Percentiles rank a stretch among this genome's conserved stretches.
These are phyloP conservation scores for Synaphobranchus kaupii DNA, from an alignment of 2,797 vertebrate species.

Conservation along the genomic window DNA sequence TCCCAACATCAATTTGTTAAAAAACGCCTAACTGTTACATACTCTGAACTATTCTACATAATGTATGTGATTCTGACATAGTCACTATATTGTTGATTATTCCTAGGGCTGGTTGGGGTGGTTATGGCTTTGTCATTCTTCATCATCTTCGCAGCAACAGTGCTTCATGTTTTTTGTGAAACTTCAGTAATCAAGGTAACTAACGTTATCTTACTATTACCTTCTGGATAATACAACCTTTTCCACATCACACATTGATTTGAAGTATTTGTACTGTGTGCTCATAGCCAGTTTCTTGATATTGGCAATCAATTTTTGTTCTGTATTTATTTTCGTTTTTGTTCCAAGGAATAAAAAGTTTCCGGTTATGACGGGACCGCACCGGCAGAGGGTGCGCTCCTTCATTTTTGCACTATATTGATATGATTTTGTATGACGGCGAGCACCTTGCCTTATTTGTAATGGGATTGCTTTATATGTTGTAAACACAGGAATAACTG, in stretches of 20 bases:
- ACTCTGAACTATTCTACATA: not conserved
- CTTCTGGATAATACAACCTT: too few species aligned
- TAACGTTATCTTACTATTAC: constrained; percentile 40
- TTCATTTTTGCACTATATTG: not conserved
- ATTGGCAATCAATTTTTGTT: not conserved
- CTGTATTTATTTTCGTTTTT: not conserved
- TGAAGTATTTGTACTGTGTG: not conserved
- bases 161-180: constrained; percentile 73
- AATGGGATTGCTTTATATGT: not conserved
- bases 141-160: constrained; percentile 69
- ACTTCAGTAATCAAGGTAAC: constrained; percentile 72
- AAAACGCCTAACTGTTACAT: not conserved
- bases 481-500: not conserved
- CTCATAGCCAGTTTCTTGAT: not conserved
- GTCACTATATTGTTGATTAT: constrained; percentile 11
- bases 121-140: constrained; percentile 70
- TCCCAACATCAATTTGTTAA: not conserved
- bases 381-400: constrained; percentile 10
- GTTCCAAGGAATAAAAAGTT: not conserved
- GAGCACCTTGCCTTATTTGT: not conserved
- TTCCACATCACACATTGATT: not conserved
- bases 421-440: not conserved
- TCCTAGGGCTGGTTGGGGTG: constrained; percentile 21
- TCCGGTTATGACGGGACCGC: not conserved
- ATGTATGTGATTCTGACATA: not conserved